Conservation (phyloP, 1,140 invertebrate genomes). For the Drosophila fuyamai region DNA sequence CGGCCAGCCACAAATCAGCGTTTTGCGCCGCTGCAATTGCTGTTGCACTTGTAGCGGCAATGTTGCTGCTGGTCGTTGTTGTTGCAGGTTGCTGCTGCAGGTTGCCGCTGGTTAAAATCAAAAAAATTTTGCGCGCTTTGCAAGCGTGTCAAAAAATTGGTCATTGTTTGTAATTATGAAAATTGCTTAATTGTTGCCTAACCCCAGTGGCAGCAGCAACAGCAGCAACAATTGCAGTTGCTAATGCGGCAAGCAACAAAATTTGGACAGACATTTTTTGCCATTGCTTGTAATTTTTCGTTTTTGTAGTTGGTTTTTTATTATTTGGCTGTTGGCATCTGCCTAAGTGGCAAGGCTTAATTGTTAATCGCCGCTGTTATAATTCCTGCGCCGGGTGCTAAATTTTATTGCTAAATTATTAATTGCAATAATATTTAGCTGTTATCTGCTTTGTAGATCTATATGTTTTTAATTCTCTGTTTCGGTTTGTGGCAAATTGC, state of each 20-base stretch:
- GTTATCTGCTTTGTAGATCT: slow-evolving; percentile 42
- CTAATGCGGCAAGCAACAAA: slow-evolving; percentile 40
- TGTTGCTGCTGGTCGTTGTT: slow-evolving; percentile 9
- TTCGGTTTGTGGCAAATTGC: slow-evolving; percentile 50
- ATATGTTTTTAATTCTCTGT: slow-evolving; percentile 39
- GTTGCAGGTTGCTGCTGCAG: slow-evolving; percentile 10
- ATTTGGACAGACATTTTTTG: slow-evolving; percentile 44
- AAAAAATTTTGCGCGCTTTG: slow-evolving; percentile 78
- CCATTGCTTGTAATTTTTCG: slow-evolving; percentile 5
- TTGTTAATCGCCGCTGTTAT: slow-evolving; percentile 73
- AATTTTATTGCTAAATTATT: slow-evolving; percentile 77
- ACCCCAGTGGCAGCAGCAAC: slow-evolving; percentile 54
- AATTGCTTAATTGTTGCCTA: slow-evolving; percentile 83
- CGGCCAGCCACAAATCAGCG: slow-evolving; percentile 40
- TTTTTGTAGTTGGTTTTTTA: background rate
- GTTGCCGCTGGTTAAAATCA: slow-evolving; percentile 75
- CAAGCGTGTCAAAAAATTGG: slow-evolving; percentile 83
- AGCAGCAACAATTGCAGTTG: slow-evolving; percentile 41
- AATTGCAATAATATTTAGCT: slow-evolving; percentile 71
- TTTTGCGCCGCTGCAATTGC: slow-evolving; percentile 40
- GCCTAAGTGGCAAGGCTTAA: slow-evolving; percentile 70
- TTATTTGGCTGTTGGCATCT: slow-evolving; percentile 56
- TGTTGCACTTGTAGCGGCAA: slow-evolving; percentile 14
- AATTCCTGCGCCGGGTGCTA: slow-evolving; percentile 45
- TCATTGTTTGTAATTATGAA: slow-evolving; percentile 83